Evolutionary conservation across 2,113 vertebrate genomes (phyloP).

Genomic region (Tetrax tetrax): DNA sequence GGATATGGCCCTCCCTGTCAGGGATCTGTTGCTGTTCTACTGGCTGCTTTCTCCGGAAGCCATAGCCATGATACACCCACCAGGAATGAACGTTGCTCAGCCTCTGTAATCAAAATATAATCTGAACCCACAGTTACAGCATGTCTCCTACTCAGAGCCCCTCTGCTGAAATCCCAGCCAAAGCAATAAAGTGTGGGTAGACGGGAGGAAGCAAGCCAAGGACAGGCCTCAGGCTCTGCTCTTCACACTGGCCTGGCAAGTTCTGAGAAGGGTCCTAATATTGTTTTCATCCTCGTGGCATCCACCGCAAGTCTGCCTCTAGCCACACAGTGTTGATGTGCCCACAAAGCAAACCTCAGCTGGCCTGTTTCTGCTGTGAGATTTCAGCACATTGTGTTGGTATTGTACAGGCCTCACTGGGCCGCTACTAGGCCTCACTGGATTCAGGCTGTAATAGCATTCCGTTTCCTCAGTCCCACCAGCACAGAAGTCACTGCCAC

Average conservation of each 20-base stretch:
- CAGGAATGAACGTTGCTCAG: not conserved
- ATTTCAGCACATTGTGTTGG: rapidly evolving
- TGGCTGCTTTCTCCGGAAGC: slow-evolving; percentile 32
- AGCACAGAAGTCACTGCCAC: not conserved
- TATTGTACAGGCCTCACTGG: rapidly evolving
- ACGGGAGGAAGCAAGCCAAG: not conserved
- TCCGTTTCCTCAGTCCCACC: not conserved
- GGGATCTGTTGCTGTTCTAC: slow-evolving; percentile 5
- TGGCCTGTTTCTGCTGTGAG: not conserved
- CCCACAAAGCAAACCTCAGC: not conserved
- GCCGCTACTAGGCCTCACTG: not conserved
- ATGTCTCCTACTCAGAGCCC: not conserved
- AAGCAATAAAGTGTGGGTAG: not conserved
- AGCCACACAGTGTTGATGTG: not conserved
- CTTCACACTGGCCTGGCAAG: not conserved
- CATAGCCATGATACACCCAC: not conserved
- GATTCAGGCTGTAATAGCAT: not conserved
- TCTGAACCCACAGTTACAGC: not conserved
- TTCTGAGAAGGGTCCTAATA: not conserved
- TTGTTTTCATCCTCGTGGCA: not conserved
- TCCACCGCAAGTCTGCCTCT: not conserved
- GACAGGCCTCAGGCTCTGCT: not conserved
- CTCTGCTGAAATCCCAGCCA: not conserved
- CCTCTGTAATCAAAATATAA: not conserved
- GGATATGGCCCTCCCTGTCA: slow-evolving; percentile 3